These are phyloP conservation scores for Latheticus oryzae DNA, from an alignment of 2,888 invertebrate species.

Conservation along the genomic window DNA sequence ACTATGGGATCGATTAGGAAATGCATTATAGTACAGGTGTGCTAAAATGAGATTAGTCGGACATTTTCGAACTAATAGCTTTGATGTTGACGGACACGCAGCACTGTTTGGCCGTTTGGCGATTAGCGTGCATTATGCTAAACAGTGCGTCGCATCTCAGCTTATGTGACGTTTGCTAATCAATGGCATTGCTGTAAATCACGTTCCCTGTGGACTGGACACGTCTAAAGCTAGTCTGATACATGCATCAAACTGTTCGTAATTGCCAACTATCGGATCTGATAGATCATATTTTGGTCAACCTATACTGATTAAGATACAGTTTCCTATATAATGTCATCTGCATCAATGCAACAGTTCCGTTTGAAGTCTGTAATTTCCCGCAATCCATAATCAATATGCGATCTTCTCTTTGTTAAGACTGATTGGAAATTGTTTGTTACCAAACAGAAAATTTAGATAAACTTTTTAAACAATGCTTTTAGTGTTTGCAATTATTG, in stretches of 20 bases:
- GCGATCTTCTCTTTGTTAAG: too few relatives aligned
- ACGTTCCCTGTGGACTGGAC: constrained; percentile 61
- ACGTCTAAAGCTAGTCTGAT: constrained; percentile 58
- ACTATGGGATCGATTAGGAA: constrained; percentile 32
- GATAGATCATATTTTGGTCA: constrained; percentile 56
- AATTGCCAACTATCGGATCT: constrained; percentile 54
- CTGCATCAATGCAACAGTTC: constrained; percentile 3
- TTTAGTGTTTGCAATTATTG: too few relatives aligned
- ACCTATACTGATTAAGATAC: constrained; percentile 51
- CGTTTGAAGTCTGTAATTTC: constrained; percentile 4
- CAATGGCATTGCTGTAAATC: constrained; percentile 63
- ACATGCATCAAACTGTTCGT: constrained; percentile 58
- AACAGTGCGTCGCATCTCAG: constrained; percentile 61
- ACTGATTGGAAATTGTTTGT: too few relatives aligned
- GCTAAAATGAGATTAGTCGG: constrained; percentile 54
- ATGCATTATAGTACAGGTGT: constrained; percentile 46
- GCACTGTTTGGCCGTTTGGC: constrained; percentile 58
- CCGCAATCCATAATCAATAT: constrained; percentile 6
- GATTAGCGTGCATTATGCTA: constrained; percentile 64
- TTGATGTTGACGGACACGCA: constrained; percentile 59
- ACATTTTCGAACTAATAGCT: constrained; percentile 57
- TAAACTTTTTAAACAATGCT: too few relatives aligned
- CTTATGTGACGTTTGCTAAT: constrained; percentile 62
- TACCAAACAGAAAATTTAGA: too few relatives aligned
- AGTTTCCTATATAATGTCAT: constrained; percentile 18